Evolutionary conservation across 2,797 vertebrate genomes (phyloP), one percentile per base, ranked within the genome.

Genomic region (Sardinella longiceps): DNA sequence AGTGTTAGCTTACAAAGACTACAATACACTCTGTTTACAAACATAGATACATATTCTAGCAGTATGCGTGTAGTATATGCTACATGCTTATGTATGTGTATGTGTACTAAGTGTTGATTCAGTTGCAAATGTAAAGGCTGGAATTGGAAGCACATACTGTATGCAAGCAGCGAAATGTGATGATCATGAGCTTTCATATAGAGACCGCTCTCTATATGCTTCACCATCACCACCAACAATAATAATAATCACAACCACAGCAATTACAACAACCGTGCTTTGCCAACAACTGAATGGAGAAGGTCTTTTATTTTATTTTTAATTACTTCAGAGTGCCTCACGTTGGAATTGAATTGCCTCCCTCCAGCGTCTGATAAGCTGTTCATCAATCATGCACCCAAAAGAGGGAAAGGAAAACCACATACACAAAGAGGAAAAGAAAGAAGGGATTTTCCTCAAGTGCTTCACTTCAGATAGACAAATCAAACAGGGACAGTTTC

Each of bases 401-500:
- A 74, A 48, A 48, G 46, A 48, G 12, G 11, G 0, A 28, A 60
- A 20, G 33, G 66, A 37, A 33, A 33, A 58, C 2, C 18, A 58
- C 6, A 28, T 12, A 28, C 9, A 10, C 0, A 30, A 28, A 30
- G 63, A 15, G 12, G 14, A n/a, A 30, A n/a, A 30, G 12, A 70
- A 28, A 70, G 3, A 12, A 20, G 28, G 60, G 28, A 28, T 15
- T 14, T 33, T 80, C 84, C 85, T 74, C 83, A 83, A 88, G 84
- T 15, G 5, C 89, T 83, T 33, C 84, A 82, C 50, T 88, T 82
- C 90, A 88, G 87, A 90, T 77, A 87, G 63, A 87, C 89, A 86
- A 81, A 88, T 92, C 83, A 58, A 89, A 84, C 85, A 89, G 84
- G 84, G 88, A 89, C 83, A 85, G 82, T 81, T 88, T 86, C 85